These are phyloP conservation scores for Drosophila kanekoi DNA, from an alignment of 2,888 invertebrate genomes.

Conservation along the genomic window DNA sequence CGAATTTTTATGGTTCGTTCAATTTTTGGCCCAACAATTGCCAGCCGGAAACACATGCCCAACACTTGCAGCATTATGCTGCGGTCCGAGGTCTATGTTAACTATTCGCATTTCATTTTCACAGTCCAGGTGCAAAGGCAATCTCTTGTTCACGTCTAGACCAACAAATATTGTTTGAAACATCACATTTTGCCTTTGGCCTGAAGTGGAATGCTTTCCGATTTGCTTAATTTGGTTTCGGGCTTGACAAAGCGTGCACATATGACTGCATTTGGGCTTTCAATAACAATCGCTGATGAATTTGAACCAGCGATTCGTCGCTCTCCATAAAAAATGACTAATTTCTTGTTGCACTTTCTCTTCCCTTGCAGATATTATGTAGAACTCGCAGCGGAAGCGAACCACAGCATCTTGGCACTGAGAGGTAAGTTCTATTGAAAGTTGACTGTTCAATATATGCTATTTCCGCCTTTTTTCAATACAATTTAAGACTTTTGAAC, in stretches of 20 bases:
- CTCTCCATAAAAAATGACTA: background rate
- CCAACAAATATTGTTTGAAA: slow-evolving; percentile 2
- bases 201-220: background rate
- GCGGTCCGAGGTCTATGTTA: slow-evolving; percentile 13
- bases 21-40: slow-evolving; percentile 18
- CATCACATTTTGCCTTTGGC: background rate
- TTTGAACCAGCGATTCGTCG: no score
- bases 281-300: no score
- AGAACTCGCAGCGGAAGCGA: background rate
- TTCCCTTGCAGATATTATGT: slow-evolving; percentile 10
- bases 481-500: slow-evolving; percentile 10
- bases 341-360: background rate
- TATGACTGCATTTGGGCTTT: no score
- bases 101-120: slow-evolving; percentile 4
- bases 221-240: no score
- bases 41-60: slow-evolving; percentile 3
- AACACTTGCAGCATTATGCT: slow-evolving; percentile 34
- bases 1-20: slow-evolving; percentile 67
- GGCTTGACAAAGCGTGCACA: no score
- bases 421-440: slow-evolving; percentile 17
- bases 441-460: background rate
- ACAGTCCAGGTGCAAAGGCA: slow-evolving; percentile 4
- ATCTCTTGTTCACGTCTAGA: background rate
- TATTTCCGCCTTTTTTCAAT: slow-evolving; percentile 8
- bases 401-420: slow-evolving; percentile 13